phyloP scores from a whole-genome alignment of 2,113 vertebrate species.

The Anthoscopus minutus region DNA sequence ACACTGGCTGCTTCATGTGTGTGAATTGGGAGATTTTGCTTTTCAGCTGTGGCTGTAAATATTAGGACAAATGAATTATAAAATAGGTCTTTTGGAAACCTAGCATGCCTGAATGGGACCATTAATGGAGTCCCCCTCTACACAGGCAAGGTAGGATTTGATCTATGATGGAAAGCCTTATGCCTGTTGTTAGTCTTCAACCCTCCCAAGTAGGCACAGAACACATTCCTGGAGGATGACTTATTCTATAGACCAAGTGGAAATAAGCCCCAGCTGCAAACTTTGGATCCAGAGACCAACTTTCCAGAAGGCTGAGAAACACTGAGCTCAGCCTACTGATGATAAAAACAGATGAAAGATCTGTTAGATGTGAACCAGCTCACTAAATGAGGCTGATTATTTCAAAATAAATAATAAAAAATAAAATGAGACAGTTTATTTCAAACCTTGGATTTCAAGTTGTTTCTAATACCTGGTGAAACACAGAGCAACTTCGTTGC shows the following conservation, averaged over 20 bases:
- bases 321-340: background rate
- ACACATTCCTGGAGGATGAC: background rate
- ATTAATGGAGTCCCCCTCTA: background rate
- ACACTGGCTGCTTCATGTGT: background rate
- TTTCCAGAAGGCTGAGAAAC: background rate
- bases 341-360: background rate
- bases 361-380: background rate
- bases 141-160: background rate
- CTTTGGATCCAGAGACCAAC: background rate
- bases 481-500: background rate
- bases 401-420: too few relatives aligned
- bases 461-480: background rate
- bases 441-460: background rate
- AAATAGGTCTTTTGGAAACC: background rate
- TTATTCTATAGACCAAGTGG: background rate
- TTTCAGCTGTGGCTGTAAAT: background rate
- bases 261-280: conserved; percentile 23
- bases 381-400: background rate
- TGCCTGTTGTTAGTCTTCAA: background rate
- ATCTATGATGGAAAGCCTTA: background rate
- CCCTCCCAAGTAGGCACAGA: background rate
- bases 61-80: background rate
- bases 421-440: too few relatives aligned
- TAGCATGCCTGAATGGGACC: background rate
- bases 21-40: background rate